phyloP scores from a whole-genome alignment of 1,140 invertebrate species.

The Drosophila punjabiensis region DNA sequence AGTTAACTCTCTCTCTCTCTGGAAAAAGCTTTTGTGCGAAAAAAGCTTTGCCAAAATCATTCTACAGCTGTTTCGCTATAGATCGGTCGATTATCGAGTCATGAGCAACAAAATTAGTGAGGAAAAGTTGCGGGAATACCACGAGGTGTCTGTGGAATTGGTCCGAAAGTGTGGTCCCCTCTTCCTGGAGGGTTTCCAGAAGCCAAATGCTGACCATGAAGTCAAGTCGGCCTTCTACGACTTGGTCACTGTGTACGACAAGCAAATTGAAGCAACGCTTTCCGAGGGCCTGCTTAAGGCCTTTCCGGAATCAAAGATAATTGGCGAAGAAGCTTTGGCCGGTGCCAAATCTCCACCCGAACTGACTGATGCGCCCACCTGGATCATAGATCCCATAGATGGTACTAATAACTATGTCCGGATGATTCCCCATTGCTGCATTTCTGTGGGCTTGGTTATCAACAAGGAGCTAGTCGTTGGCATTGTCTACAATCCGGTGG shows the following conservation, averaged over 20 bases:
- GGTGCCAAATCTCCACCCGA: conserved; percentile 86
- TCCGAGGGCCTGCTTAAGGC: conserved; percentile 86
- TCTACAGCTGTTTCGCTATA: conserved; percentile 7
- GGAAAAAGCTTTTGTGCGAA: neutral
- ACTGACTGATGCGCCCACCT: conserved; percentile 92
- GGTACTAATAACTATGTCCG: conserved; percentile 92
- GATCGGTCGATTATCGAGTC: conserved; percentile 11
- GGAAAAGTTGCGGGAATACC: conserved; percentile 60
- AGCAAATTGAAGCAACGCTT: conserved; percentile 89
- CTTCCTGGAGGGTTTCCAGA: conserved; percentile 86
- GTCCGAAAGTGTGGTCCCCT: conserved; percentile 73
- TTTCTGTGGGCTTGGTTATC: conserved; percentile 88
- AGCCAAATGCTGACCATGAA: conserved; percentile 86
- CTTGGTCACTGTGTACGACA: conserved; percentile 91
- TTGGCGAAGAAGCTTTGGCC: conserved; percentile 92
- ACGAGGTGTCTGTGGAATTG: conserved; percentile 64
- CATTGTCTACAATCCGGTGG: conserved; percentile 92
- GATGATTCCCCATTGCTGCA: conserved; percentile 88
- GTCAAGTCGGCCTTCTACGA: conserved; percentile 89
- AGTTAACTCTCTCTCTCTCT: neutral
- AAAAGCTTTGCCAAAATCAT: conserved; percentile 19
- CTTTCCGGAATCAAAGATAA: conserved; percentile 91
- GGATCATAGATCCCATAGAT: conserved; percentile 94
- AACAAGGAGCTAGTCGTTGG: conserved; percentile 89
- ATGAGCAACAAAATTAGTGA: conserved; percentile 41